Conservation (phyloP, 1,140 invertebrate species). For the Leptestheria dahalacensis region DNA sequence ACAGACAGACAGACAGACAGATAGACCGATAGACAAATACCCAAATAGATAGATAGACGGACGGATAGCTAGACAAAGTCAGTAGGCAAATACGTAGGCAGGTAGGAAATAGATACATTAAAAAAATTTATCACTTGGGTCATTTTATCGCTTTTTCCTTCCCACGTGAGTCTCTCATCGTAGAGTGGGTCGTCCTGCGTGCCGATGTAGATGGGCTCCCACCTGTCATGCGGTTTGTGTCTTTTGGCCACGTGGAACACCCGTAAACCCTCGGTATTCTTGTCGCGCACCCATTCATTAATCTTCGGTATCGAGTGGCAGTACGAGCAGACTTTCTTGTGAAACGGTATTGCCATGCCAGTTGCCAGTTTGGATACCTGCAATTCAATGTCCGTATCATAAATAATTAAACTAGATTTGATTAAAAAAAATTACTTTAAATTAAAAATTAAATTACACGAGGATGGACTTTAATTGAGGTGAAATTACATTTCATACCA, state of each 20-base stretch:
- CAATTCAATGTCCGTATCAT: too few relatives aligned
- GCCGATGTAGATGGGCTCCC: slow-evolving; percentile 76
- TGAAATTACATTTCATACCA: too few relatives aligned
- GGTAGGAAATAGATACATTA: too few relatives aligned
- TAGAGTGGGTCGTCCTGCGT: slow-evolving; percentile 61
- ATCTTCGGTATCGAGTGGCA: slow-evolving; percentile 76
- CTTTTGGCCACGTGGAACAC: slow-evolving; percentile 73
- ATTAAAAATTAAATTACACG: too few relatives aligned
- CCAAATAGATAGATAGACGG: too few relatives aligned
- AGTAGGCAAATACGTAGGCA: too few relatives aligned
- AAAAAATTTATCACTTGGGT: slow-evolving; percentile 45
- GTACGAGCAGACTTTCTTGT: slow-evolving; percentile 70
- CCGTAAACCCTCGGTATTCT: slow-evolving; percentile 46
- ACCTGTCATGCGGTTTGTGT: slow-evolving; percentile 58
- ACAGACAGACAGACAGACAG: too few relatives aligned
- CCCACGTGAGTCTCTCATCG: slow-evolving; percentile 62
- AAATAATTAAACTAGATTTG: slow-evolving; percentile 5
- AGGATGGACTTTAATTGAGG: too few relatives aligned
- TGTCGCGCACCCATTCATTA: slow-evolving; percentile 57
- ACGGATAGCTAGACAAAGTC: too few relatives aligned
- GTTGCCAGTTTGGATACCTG: slow-evolving; percentile 53
- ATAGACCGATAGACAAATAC: too few relatives aligned
- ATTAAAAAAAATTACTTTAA: too few relatives aligned
- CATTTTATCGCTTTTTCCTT: slow-evolving; percentile 75
- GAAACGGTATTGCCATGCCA: slow-evolving; percentile 74